phyloP scores from a whole-genome alignment of 2,797 vertebrate genomes.

The Myotis findleyi region DNA sequence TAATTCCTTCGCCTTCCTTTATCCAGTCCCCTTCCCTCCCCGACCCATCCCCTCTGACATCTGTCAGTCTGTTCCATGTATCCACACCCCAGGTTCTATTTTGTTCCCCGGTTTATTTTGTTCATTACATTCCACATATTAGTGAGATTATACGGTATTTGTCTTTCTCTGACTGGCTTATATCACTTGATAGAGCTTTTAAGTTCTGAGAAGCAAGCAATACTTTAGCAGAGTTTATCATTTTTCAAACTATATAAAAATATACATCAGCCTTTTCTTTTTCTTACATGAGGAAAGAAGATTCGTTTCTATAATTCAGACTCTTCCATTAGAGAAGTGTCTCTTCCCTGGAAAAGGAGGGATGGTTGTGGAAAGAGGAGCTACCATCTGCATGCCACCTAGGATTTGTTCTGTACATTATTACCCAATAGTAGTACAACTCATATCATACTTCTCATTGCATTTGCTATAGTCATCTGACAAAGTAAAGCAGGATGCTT shows the following conservation, averaged over 20 bases:
- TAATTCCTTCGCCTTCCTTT: neutral
- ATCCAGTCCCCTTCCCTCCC: neutral
- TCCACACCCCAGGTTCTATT: neutral
- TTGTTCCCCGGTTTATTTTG: neutral
- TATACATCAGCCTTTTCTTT: neutral
- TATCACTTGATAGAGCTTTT: neutral
- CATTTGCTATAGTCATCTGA: neutral
- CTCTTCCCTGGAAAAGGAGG: neutral
- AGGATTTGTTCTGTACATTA: neutral
- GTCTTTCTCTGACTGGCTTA: neutral
- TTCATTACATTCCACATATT: neutral
- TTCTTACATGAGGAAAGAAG: neutral
- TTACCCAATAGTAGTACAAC: neutral
- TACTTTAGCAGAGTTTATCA: constrained; percentile 50
- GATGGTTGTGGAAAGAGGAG: neutral
- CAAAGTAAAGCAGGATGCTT: neutral
- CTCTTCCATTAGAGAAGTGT: neutral
- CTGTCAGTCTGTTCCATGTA: neutral
- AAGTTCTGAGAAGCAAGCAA: constrained; percentile 57
- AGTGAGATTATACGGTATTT: neutral
- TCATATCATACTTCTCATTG: neutral
- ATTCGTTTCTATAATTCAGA: neutral
- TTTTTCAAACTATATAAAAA: constrained; percentile 57
- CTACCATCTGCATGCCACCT: neutral
- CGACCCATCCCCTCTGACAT: no score